phyloP scores from a whole-genome alignment of 2,888 invertebrate species.

The Agrenia bidenticulata region DNA sequence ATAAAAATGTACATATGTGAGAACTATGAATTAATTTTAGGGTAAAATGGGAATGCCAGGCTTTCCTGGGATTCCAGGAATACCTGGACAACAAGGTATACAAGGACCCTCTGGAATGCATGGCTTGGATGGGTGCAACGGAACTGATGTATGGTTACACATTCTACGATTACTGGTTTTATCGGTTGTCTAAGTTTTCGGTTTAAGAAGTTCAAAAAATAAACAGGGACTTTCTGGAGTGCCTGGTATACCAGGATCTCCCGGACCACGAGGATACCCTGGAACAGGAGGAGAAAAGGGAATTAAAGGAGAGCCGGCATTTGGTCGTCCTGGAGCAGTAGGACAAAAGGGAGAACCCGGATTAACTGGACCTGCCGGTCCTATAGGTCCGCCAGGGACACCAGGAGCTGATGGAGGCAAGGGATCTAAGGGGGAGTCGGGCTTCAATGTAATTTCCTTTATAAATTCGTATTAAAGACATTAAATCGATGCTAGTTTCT shows the following conservation, averaged over 20 bases:
- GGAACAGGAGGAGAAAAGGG: conserved; percentile 53
- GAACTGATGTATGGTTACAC: conserved; percentile 46
- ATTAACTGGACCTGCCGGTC: conserved; percentile 67
- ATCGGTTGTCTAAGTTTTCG: too few species aligned
- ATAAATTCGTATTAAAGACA: neutral
- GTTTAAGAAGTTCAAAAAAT: too few species aligned
- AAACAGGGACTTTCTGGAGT: conserved; percentile 72
- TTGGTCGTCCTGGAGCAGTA: conserved; percentile 67
- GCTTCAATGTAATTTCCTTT: conserved; percentile 64
- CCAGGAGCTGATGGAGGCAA: conserved; percentile 64
- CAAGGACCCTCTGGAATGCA: conserved; percentile 48
- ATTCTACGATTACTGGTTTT: too few species aligned
- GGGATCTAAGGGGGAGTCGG: conserved; percentile 84
- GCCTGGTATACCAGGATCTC: conserved; percentile 59
- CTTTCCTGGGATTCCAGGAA: conserved; percentile 64
- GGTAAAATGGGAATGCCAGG: conserved; percentile 67
- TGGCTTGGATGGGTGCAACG: conserved; percentile 51
- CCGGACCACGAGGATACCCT: conserved; percentile 69
- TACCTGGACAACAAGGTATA: conserved; percentile 55
- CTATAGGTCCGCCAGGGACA: conserved; percentile 68
- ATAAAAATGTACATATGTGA: conserved; percentile 57
- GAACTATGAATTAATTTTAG: conserved; percentile 57
- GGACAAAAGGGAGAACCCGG: conserved; percentile 81
- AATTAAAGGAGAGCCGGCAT: conserved; percentile 65
- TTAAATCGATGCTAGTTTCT: neutral